These are phyloP conservation scores for Sialia sialis DNA, from an alignment of 2,113 vertebrate species.

Conservation along the genomic window DNA sequence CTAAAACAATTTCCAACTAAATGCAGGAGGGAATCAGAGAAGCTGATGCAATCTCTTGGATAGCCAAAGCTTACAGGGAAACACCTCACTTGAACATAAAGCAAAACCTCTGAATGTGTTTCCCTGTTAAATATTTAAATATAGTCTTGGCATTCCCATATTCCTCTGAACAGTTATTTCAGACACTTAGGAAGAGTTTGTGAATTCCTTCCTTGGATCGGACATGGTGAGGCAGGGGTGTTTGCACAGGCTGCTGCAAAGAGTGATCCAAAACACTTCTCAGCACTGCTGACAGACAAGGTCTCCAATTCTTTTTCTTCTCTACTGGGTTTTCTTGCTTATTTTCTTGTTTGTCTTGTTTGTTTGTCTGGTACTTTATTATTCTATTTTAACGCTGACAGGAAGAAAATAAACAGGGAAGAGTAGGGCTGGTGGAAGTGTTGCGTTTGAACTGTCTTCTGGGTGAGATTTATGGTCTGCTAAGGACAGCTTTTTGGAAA, in stretches of 20 bases:
- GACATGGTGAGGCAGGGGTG: not conserved
- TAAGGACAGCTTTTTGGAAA: slow-evolving; percentile 42
- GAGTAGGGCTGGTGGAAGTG: slow-evolving; percentile 8
- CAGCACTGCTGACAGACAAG: not conserved
- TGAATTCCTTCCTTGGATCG: not conserved
- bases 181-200: not conserved
- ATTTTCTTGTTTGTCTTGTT: not conserved
- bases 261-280: not conserved
- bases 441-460: slow-evolving; percentile 13
- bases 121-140: not conserved
- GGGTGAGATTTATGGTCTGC: slow-evolving; percentile 34
- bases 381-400: slow-evolving; percentile 43
- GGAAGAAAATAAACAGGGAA: slow-evolving; percentile 52
- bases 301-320: not conserved
- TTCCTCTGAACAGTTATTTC: not conserved
- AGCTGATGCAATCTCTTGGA: not conserved
- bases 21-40: not conserved
- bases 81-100: not conserved
- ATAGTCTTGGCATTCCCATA: not conserved
- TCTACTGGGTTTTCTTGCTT: not conserved
- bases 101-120: not conserved
- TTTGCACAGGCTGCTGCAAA: not conserved
- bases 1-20: not conserved
- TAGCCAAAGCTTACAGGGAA: not conserved
- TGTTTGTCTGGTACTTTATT: slow-evolving; percentile 3